Percentiles rank a stretch among this genome's conserved stretches.
These are phyloP conservation scores for Sinopyrophorus schimmeli DNA, from an alignment of 2,888 invertebrate species.

Conservation along the genomic window DNA sequence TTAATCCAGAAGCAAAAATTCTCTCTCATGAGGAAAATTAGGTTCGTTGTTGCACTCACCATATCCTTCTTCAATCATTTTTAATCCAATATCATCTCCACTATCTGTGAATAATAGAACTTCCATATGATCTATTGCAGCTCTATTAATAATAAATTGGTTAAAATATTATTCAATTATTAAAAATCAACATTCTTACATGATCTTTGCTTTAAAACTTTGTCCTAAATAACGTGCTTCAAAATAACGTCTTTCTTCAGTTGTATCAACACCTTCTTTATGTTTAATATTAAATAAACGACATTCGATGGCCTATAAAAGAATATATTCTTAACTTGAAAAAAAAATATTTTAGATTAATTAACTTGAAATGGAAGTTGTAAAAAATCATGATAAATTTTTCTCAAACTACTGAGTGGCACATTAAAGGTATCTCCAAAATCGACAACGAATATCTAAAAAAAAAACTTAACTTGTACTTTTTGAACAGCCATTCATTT, in stretches of 20 bases:
- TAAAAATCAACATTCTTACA: slow-evolving; percentile 13
- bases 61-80: slow-evolving; percentile 18
- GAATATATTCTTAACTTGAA: slow-evolving; percentile 8
- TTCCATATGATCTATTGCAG: slow-evolving; percentile 15
- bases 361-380: slow-evolving; percentile 18
- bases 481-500: no score
- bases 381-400: slow-evolving; percentile 12
- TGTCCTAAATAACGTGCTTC: slow-evolving; percentile 10
- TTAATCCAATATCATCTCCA: slow-evolving; percentile 15
- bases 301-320: slow-evolving; percentile 25
- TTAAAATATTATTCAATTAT: background rate
- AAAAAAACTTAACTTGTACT: no score
- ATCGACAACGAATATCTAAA: slow-evolving; percentile 23
- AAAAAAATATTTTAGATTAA: background rate
- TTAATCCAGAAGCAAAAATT: slow-evolving; percentile 20
- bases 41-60: slow-evolving; percentile 16
- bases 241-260: slow-evolving; percentile 12
- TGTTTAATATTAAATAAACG: slow-evolving; percentile 21
- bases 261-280: slow-evolving; percentile 1
- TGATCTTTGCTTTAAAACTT: slow-evolving; percentile 13
- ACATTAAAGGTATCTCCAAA: slow-evolving; percentile 16
- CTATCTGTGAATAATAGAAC: slow-evolving; percentile 8
- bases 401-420: slow-evolving; percentile 13
- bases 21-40: slow-evolving; percentile 12
- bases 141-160: slow-evolving; percentile 7